Evolutionary conservation across 2,113 vertebrate species (phyloP), one percentile per base, ranked within the genome.

Genomic region (Stictonetta naevosa): DNA sequence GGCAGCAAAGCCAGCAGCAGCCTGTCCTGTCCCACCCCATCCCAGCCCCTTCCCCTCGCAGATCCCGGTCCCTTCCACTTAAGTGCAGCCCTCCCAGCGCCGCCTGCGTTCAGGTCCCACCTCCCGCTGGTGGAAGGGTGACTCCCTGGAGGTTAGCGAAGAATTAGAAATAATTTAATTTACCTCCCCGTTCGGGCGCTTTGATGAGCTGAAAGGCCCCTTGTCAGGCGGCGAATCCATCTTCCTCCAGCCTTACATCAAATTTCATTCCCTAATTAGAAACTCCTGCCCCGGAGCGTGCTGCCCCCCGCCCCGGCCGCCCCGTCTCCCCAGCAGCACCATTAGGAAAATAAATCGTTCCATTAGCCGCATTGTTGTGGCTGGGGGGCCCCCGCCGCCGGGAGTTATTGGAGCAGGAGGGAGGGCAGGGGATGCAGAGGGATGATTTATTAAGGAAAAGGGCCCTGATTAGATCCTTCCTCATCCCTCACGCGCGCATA

Each of bases 211-310:
- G 97, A 97, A 97, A 97, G 93, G 95, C 92, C 86, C 66, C 96
- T 97, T 97, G 97, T 97, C 97, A 97, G 76, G 84, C 88, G 55
- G 79, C 46, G 38, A 95, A 97, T 97, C 94, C 94, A 97, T 97
- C 96, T 97, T 97, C 95, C 63, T 94, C 90, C 86, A 95, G 95
- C 83, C 92, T 94, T 97, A 96, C 97, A 97, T 96, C 94, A 97
- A 94, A 96, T 96, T 97, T 97, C 97, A 97, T 97, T 97, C 97
- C 86, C 96, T 97, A 97, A 97, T 97, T 97, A 97, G 97, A 97
- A 97, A 97, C 95, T 97, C 95, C 93, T 96, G 95, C 96, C 96
- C 94, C 21, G 6, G 71, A 93, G 89, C 11, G 3, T 60, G 82
- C 85, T 73, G 86, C 88, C 86, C 64, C 94, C 95, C 82, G 31